Evolutionary conservation across 2,113 vertebrate species (phyloP), one percentile per base, ranked within the genome.

Genomic region (Pseudois nayaur): DNA sequence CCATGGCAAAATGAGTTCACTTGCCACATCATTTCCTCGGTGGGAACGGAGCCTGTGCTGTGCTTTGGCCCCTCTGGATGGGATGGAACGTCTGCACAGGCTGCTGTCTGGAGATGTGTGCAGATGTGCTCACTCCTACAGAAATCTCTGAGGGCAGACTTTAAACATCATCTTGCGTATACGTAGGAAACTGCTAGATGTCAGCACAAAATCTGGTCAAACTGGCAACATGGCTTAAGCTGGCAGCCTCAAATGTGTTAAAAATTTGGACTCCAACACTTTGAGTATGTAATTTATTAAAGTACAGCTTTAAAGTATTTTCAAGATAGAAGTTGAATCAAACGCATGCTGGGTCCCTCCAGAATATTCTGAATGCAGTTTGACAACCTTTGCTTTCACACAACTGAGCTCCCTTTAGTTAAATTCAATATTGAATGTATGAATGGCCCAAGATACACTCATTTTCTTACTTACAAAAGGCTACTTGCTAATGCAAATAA

Each of bases 381-480:
- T 48, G 36, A 57, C 83, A 95, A 84, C 6, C 27, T 50, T 17
- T 64, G 33, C 60, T 93, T 95, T 74, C 23, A 8, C 19, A 2
- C 4, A 36, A 7, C 71, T 96, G 31, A 36, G 33, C 50, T 79
- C 33, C 52, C 52, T 48, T 74, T 87, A 89, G 40, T 85, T 87
- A 91, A 95, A 95, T 82, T 93, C 50, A 93, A 9, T 89, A 88
- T 88, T 78, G 45, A 97, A 97, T 71, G 1, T 59, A 43, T 15
- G 27, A 87, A 81, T 87, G 89, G 25, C 57, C 87, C n/a, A 82
- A 86, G 86, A 62, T 43, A 55, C 9, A 91, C 50, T 95, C 79
- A 93, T 94, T 89, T 48, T 1, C 17, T 95, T 86, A 43, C 13
- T 84, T 74, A 57, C 36, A 91, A 91, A 52, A 52, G 40, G 89